phyloP scores from a whole-genome alignment of 2,113 vertebrate species.

The Rutilus rutilus region DNA sequence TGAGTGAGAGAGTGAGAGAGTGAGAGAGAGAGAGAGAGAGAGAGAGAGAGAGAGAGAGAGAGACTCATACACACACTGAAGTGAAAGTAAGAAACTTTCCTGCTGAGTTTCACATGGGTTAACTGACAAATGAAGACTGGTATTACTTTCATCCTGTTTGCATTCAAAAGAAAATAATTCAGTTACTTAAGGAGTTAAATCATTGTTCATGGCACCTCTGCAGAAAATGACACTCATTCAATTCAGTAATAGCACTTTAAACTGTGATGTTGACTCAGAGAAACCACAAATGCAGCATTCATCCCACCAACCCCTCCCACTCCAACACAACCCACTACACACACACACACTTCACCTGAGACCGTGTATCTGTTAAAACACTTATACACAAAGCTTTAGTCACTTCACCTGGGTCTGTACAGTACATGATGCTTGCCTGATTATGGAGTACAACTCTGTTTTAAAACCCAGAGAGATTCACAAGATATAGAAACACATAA shows the following conservation, averaged over 20 bases:
- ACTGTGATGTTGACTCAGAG: constrained; percentile 13
- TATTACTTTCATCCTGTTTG: neutral
- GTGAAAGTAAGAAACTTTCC: neutral
- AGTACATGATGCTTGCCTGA: neutral
- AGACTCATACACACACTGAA: neutral
- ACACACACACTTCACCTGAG: neutral
- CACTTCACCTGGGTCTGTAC: neutral
- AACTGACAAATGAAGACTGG: neutral
- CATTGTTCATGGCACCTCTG: neutral
- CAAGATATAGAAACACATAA: neutral
- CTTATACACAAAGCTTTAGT: neutral
- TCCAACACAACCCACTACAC: neutral
- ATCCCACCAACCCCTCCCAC: neutral
- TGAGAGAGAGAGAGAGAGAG: too few species aligned
- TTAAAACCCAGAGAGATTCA: neutral
- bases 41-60: too few species aligned
- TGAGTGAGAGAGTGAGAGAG: neutral
- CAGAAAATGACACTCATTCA: constrained; percentile 16
- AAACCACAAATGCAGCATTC: constrained; percentile 4
- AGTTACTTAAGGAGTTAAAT: constrained; percentile 5
- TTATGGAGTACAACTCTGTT: neutral
- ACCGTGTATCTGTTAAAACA: neutral
- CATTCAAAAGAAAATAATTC: neutral
- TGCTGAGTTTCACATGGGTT: neutral
- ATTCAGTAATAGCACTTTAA: neutral